phyloP scores from a whole-genome alignment of 2,888 invertebrate genomes.

The Dasypogon diadema region DNA sequence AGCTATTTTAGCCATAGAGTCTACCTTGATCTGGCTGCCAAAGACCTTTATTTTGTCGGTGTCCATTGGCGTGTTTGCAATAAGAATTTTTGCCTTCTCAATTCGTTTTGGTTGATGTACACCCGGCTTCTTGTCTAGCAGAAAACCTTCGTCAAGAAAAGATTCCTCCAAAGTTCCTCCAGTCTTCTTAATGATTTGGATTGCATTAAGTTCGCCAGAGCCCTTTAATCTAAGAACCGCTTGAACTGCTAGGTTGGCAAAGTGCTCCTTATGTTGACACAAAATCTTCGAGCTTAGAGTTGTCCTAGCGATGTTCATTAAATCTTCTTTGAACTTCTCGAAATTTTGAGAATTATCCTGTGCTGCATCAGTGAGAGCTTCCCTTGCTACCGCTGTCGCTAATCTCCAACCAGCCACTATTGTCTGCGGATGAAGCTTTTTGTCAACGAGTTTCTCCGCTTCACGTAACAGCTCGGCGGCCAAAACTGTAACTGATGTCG shows the following conservation, averaged over 20 bases:
- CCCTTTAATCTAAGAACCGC: conserved; percentile 95
- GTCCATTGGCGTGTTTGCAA: conserved; percentile 99
- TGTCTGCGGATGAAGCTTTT: conserved; percentile 98
- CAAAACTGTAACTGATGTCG: conserved; percentile 95
- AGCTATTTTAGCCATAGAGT: conserved; percentile 95
- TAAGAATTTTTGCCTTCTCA: conserved; percentile 95
- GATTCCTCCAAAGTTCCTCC: conserved; percentile 95
- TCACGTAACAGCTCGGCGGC: conserved; percentile 95
- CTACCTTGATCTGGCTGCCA: conserved; percentile 93
- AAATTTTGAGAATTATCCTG: conserved; percentile 85
- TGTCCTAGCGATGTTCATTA: conserved; percentile 96
- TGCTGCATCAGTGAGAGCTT: conserved; percentile 83
- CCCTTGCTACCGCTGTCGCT: conserved; percentile 85
- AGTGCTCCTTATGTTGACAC: conserved; percentile 96
- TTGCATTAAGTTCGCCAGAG: conserved; percentile 93
- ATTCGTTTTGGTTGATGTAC: conserved; percentile 95
- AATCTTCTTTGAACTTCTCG: conserved; percentile 84
- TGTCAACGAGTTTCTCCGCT: conserved; percentile 92
- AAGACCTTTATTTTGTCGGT: conserved; percentile 99
- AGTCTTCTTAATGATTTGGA: conserved; percentile 97
- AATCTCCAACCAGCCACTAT: conserved; percentile 96
- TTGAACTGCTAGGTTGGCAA: conserved; percentile 94
- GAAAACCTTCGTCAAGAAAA: conserved; percentile 94
- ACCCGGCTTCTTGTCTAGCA: conserved; percentile 96
- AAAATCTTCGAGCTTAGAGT: conserved; percentile 98